Percentiles rank a stretch among this genome's conserved stretches.
These are phyloP conservation scores for Parochlus steinenii DNA, from an alignment of 2,888 invertebrate genomes.

Conservation along the genomic window DNA sequence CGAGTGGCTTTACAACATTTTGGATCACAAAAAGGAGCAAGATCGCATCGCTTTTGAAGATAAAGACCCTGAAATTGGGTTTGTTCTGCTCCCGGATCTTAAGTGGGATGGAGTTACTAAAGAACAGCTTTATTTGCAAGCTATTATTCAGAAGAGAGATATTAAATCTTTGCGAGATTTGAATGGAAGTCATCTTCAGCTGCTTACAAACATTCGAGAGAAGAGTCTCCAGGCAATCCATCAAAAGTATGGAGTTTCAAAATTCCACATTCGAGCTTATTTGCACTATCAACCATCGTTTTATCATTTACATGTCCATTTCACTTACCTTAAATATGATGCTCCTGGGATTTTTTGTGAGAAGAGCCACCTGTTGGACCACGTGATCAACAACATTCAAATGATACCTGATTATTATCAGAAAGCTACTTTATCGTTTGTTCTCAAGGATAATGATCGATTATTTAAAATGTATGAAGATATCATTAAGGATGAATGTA, in stretches of 20 bases:
- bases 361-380: constrained; percentile 70
- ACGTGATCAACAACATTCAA: constrained; percentile 82
- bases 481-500: too few relatives aligned
- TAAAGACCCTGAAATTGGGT: constrained; percentile 53
- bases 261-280: constrained; percentile 62
- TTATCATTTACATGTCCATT: constrained; percentile 92
- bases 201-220: constrained; percentile 64
- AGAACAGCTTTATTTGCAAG: constrained; percentile 71
- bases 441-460: too few relatives aligned
- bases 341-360: constrained; percentile 71
- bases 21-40: constrained; percentile 77
- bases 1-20: constrained; percentile 94
- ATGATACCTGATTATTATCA: constrained; percentile 69
- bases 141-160: constrained; percentile 53
- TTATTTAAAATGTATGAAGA: too few relatives aligned
- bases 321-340: constrained; percentile 63
- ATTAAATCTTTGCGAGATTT: constrained; percentile 79
- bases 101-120: constrained; percentile 80
- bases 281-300: constrained; percentile 95
- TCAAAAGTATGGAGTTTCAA: constrained; percentile 54
- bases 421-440: constrained; percentile 63
- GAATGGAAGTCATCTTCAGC: constrained; percentile 52
- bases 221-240: constrained; percentile 59
- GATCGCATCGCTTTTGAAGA: constrained; percentile 80
- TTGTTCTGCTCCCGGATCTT: constrained; percentile 79